Evolutionary conservation across 2,113 vertebrate genomes (phyloP), one percentile per base, ranked within the genome.

Genomic region (Paracanthobrama guichenoti): DNA sequence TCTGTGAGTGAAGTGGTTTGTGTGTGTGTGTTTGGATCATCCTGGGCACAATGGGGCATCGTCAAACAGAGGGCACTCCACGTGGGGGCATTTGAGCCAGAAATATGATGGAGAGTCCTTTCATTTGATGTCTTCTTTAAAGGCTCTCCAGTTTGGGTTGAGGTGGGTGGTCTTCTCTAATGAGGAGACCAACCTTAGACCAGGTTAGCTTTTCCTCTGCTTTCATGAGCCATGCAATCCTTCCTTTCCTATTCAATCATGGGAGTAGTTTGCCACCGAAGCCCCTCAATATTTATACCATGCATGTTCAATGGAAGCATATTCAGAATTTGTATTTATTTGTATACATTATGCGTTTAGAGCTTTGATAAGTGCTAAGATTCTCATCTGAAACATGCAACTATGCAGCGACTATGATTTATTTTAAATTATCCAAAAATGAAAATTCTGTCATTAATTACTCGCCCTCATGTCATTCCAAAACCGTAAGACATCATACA

Each of bases 141-240:
- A 59, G 71, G 35, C 48, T 57, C 62, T 64, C 5, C 46, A 79
- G 76, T 69, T 80, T 78, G 64, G 50, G 16, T 75, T 50, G 71
- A 77, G 81, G 72, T 31, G 69, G 84, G 87, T 77, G 87, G 87
- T 86, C 82, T 73, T 42, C 64, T 69, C 55, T 88, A 88, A 88
- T 86, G 55, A 62, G 80, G 62, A 85, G 83, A 81, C 85, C 81
- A 74, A 88, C 83, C 84, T 81, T 50, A 81, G 78, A 75, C 31
- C 79, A n/a, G 50, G 64, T 48, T 82, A 66, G 42, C n/a, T 57
- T 24, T 74, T 28, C 79, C 62, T 73, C 66, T 31, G 26, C 74
- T 80, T 28, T 77, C 6, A 20, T 26, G 42, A 73, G n/a, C 42
- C 24, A 22, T 73, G 69, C 69, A 24, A 46, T 46, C 18, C 20